Evolutionary conservation across 1,140 invertebrate species (phyloP).

Genomic region (Ceratosolen fusciceps): DNA sequence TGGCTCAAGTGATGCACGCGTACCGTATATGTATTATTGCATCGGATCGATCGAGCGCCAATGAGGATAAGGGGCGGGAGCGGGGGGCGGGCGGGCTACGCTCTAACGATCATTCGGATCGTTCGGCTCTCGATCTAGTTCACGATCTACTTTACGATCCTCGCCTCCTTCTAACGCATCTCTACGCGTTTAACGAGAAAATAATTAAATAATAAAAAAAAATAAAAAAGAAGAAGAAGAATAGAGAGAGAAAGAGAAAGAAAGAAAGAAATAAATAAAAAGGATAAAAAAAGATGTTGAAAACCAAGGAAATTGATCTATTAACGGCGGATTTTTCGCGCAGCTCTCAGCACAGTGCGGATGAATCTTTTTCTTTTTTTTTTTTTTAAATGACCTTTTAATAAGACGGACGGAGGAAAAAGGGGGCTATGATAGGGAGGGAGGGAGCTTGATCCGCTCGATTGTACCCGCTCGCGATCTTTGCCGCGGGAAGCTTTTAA

Average conservation of each 20-base stretch:
- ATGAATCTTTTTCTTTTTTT: slow-evolving; percentile 62
- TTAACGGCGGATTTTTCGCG: slow-evolving; percentile 25
- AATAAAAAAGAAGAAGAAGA: slow-evolving; percentile 49
- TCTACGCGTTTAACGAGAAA: slow-evolving; percentile 43
- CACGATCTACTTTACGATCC: slow-evolving; percentile 4
- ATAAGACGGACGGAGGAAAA: slow-evolving; percentile 62
- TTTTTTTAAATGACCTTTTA: slow-evolving; percentile 64
- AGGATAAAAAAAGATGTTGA: slow-evolving; percentile 14
- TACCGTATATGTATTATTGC: slow-evolving; percentile 22
- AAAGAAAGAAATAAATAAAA: slow-evolving; percentile 47
- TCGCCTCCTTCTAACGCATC: background rate
- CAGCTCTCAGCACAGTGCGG: slow-evolving; percentile 32
- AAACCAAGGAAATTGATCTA: slow-evolving; percentile 54
- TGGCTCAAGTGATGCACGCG: too few relatives aligned
- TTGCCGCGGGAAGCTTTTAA: slow-evolving; percentile 1
- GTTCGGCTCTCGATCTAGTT: slow-evolving; percentile 14
- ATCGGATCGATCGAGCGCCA: too few relatives aligned
- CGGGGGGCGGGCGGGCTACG: background rate
- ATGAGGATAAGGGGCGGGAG: background rate
- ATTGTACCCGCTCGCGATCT: slow-evolving; percentile 10
- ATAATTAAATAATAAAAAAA: slow-evolving; percentile 44
- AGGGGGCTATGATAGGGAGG: slow-evolving; percentile 41
- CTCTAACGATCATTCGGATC: slow-evolving; percentile 8
- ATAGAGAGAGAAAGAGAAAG: too few relatives aligned
- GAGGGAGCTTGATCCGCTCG: slow-evolving; percentile 22